Conservation (phyloP, 2,113 vertebrate species). For the Cathartes aura region DNA sequence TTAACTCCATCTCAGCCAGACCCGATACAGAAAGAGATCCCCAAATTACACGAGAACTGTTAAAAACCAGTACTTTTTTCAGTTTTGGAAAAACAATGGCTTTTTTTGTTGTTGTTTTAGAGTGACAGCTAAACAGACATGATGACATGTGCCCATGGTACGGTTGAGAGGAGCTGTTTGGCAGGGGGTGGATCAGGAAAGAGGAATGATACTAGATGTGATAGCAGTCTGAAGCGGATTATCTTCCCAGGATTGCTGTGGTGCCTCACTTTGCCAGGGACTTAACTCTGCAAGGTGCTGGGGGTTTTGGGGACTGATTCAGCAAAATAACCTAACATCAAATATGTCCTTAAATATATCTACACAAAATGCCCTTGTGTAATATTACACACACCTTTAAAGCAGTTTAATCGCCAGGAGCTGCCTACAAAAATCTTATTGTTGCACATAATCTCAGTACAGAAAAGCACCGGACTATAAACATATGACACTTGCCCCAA, state of each 20-base stretch:
- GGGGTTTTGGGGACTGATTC: accelerated
- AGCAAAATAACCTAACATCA: not conserved
- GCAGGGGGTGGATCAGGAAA: not conserved
- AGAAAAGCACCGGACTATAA: not conserved
- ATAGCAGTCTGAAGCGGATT: not conserved
- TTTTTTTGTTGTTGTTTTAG: not conserved
- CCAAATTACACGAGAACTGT: not conserved
- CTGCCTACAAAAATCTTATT: not conserved
- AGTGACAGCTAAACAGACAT: not conserved
- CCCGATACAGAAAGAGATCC: not conserved
- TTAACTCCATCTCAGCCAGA: too few relatives aligned
- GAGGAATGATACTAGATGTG: not conserved
- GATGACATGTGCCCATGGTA: too few relatives aligned
- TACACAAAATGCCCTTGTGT: not conserved
- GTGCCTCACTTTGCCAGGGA: not conserved
- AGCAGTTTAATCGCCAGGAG: not conserved
- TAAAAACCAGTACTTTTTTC: not conserved
- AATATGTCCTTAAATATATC: not conserved
- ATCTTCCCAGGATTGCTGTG: not conserved
- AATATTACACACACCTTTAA: not conserved
- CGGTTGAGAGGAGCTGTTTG: not conserved
- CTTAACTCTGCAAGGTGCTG: not conserved
- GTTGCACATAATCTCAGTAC: not conserved
- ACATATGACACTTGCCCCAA: not conserved
- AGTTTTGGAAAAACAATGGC: not conserved